Percentiles rank a stretch among this genome's conserved stretches.
Conservation (phyloP, 2,113 vertebrate species). For the Laticauda laticaudata region DNA sequence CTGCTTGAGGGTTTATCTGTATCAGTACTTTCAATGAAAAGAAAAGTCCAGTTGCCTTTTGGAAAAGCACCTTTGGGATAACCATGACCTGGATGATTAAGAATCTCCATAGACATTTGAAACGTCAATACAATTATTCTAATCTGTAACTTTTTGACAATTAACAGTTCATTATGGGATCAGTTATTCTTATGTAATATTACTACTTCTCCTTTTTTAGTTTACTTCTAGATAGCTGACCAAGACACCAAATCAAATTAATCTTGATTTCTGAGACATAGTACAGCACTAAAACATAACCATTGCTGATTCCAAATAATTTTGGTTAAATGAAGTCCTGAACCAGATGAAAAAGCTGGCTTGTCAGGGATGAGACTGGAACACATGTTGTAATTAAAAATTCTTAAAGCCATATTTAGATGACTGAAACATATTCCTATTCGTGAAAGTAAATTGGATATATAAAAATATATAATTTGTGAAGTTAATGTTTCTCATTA, state of each 20-base stretch:
- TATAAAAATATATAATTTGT: slow-evolving; percentile 43
- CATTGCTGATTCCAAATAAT: background rate
- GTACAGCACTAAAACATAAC: slow-evolving; percentile 12
- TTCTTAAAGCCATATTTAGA: background rate
- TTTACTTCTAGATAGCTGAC: background rate
- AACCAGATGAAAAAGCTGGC: background rate
- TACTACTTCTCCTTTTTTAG: background rate
- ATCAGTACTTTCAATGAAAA: background rate
- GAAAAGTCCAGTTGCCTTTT: background rate
- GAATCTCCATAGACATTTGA: background rate
- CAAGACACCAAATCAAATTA: background rate
- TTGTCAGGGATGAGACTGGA: background rate
- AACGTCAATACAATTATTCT: slow-evolving; percentile 3
- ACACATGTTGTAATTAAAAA: background rate
- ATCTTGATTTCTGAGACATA: background rate
- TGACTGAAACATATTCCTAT: slow-evolving; percentile 28
- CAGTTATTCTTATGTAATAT: background rate
- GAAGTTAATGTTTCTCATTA: slow-evolving; percentile 50
- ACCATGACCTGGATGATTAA: background rate
- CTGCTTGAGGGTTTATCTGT: background rate
- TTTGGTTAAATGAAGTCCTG: background rate
- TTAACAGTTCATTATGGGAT: background rate
- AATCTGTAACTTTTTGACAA: background rate
- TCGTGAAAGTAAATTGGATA: slow-evolving; percentile 31
- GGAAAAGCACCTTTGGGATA: background rate